Base-by-base conservation (phyloP, 2,797 vertebrate species). In the Clarias laeviceps region DNA sequence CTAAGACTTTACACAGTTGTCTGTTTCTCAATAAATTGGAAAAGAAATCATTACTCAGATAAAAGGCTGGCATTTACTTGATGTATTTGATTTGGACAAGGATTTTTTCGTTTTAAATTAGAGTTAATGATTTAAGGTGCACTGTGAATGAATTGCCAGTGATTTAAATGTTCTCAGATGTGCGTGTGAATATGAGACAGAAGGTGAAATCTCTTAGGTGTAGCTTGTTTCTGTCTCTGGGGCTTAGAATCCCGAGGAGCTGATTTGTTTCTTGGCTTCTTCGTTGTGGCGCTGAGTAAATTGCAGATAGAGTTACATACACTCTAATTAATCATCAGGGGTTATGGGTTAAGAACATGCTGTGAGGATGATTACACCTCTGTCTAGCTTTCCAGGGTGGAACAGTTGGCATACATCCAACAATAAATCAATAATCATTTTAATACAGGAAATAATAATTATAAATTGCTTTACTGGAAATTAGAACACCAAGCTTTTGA, bases 211-310 rank as follows among this genome's bases (percentile, higher is more conserved):
- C 32, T 61, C 77, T 94, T 91, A 93, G 90, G 91, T 93, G 93
- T 92, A 93, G 92, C 88, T 91, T 93, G 91, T 91, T 89, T 91
- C 91, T 90, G 89, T 94, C 90, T 91, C 93, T 80, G 91, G 91
- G 89, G 92, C 91, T 92, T 92, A 93, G 93, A 86, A 94, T 90
- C 72, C 57, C 92, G 64, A 90, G 93, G 91, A 85, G 80, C 84
- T 84, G 82, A 86, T 88, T 87, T 89, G 84, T 80, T 85, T 54
- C 82, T 50, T 54, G 65, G 64, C 73, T 89, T 89, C 82, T 78
- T 88, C 87, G 85, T 82, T 89, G 86, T 90, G 88, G 86, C 45
- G 74, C 54, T 76, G 76, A 74, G 32, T 62, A 62, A 78, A 34
- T 22, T 78, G 65, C 82, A 77, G 78, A 80, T 90, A 84, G 72